A percentile compares a stretch with the other conserved stretches of the same genome.
These are phyloP conservation scores for Salarias fasciatus DNA, from an alignment of 2,797 vertebrate species.

Conservation along the genomic window DNA sequence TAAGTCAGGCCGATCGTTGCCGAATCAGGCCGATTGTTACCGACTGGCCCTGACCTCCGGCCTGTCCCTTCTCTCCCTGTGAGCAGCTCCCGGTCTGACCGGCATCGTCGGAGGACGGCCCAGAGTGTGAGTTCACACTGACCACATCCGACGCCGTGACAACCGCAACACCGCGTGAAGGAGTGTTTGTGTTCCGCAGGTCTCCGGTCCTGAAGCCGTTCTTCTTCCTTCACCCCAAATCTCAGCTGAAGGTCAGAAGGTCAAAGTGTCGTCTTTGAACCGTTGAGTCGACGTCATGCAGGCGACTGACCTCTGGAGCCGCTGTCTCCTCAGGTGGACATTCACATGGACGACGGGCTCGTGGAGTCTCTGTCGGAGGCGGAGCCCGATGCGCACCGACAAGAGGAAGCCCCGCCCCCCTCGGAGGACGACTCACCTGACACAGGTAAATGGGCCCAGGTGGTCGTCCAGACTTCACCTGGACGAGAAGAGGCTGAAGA, in stretches of 20 bases:
- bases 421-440: constrained; percentile 60
- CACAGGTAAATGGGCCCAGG: constrained; percentile 64
- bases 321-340: constrained; percentile 76
- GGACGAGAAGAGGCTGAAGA: too few relatives aligned
- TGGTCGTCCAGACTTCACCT: too few relatives aligned
- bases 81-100: constrained; percentile 88
- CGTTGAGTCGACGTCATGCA: too few relatives aligned
- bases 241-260: constrained; percentile 81
- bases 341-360: constrained; percentile 81
- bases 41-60: not conserved
- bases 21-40: constrained; percentile 12
- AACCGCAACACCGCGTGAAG: too few relatives aligned
- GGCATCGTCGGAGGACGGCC: constrained; percentile 85
- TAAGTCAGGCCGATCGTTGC: too few relatives aligned
- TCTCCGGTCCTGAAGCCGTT: constrained; percentile 89
- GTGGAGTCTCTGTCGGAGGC: constrained; percentile 79
- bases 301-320: too few relatives aligned
- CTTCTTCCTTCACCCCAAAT: constrained; percentile 88
- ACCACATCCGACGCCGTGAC: too few relatives aligned
- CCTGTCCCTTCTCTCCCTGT: not conserved
- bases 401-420: constrained; percentile 44
- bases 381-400: constrained; percentile 66
- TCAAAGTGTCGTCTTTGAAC: too few relatives aligned
- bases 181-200: too few relatives aligned
- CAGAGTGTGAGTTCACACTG: constrained; percentile 88